Base-by-base conservation (phyloP, 2,113 vertebrate species). In the Desmodus rotundus region DNA sequence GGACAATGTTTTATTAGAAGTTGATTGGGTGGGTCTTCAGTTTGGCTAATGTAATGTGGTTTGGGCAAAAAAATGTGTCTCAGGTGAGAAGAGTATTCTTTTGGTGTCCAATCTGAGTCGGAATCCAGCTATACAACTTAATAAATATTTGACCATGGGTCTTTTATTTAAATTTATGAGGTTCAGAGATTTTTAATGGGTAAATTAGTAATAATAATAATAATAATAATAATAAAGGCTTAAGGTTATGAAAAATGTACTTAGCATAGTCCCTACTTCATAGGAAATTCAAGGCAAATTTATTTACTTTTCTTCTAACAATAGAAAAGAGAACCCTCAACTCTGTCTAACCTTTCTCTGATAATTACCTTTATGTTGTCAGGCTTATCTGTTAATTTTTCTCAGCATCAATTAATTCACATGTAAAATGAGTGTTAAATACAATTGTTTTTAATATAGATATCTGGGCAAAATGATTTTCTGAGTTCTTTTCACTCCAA, bases 121-220 rank as follows among this genome's bases (percentile, higher is more conserved):
- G 56, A 56, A 76, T 89, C 3, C 5, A 80, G 15, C 13, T n/a
- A 41, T 4, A 20, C 54, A 61, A 76, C 50, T 61, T 94, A 80
- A 97, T 58, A 88, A 24, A 63, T 89, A 43, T 67, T 14, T 86
- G 36, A 82, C 24, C 13, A 61, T 24, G 14, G 14, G 33, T 19
- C 0, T 70, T 89, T 95, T 91, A 65, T 81, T 93, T 89, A 94
- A 87, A 22, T 45, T 82, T 87, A 13, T 88, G 43, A 76, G 33
- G 11, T 74, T 91, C 43, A 77, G 13, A 72, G 16, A 89, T 87
- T 88, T 91, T 81, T n/a, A 65, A 85, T 86, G 24, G 72, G 12
- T 86, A 72, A 85, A 93, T 68, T 90, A 92, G 45, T 45, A 77
- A 93, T 45, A 85, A 56, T 78, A 72, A 61, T 45, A 70, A 31